Evolutionary conservation across 2,888 invertebrate genomes (phyloP).

Genomic region (Melikaiella ostensackeni): DNA sequence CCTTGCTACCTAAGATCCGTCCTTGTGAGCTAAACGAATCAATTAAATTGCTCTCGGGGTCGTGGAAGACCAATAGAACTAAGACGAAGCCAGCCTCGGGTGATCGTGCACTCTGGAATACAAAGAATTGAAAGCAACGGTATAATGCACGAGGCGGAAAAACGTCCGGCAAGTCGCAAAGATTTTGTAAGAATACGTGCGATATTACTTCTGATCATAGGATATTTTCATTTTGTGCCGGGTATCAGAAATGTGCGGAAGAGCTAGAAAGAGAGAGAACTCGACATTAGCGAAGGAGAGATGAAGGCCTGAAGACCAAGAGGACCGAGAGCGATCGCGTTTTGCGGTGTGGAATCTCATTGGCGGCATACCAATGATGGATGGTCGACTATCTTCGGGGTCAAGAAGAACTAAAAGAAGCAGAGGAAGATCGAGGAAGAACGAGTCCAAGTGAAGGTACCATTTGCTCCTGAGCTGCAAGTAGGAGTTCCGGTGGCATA

Average conservation of each 20-base stretch:
- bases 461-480: constrained; percentile 46
- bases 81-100: neutral
- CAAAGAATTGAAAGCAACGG: constrained; percentile 35
- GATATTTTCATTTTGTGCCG: constrained; percentile 41
- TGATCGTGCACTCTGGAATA: constrained; percentile 19
- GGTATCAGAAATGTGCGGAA: constrained; percentile 41
- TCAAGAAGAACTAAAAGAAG: constrained; percentile 33
- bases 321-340: constrained; percentile 36
- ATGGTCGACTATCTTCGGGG: constrained; percentile 34
- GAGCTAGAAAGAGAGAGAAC: constrained; percentile 4
- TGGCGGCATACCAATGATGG: constrained; percentile 27
- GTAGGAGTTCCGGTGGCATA: constrained; percentile 59
- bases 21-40: constrained; percentile 46
- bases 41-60: constrained; percentile 4
- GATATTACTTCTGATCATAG: constrained; percentile 42
- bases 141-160: constrained; percentile 22
- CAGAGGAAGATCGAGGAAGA: constrained; percentile 41
- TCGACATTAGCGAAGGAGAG: neutral
- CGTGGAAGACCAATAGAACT: constrained; percentile 17
- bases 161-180: constrained; percentile 28
- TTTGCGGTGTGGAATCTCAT: constrained; percentile 42
- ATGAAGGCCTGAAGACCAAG: neutral
- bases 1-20: constrained; percentile 42
- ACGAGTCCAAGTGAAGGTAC: constrained; percentile 47
- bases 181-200: constrained; percentile 25